Base-by-base conservation (phyloP, 2,797 vertebrate genomes). In the Alca torda region DNA sequence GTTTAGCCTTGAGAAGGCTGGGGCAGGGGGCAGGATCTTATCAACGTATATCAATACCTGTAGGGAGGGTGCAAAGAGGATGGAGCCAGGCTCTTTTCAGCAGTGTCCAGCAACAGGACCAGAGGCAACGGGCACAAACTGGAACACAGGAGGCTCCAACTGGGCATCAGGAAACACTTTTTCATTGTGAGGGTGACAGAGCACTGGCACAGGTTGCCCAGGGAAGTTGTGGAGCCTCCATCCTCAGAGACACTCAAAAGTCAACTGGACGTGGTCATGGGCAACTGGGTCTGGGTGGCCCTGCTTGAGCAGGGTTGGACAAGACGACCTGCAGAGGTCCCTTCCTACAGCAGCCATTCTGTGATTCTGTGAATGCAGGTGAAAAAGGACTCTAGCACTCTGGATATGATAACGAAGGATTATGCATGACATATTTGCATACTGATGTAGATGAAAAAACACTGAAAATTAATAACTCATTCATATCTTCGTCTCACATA, bases 231-330 rank as follows among this genome's bases (percentile, higher is more conserved):
- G 19, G 26, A 74, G 25, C 31, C 20, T 73, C 12, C 43, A 24
- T 43, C 21, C n/a, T 48, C 9, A 12, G 53, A 41, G 39, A 72
- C n/a, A 37, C 13, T 51, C 16, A 59, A 59, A 72, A 46, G 46
- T 3, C 1, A 0, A 13, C 39, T 73, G 39, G 30, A 60, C 14
- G 0, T 10, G 26, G 41, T 35, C 31, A 21, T 33, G 46, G 53
- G n/a, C 31, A 54, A 41, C 31, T n/a, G 9, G 21, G 10, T 54
- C 12, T 60, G 33, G 6, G 37, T 46, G 30, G 48, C 7, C 16
- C 41, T 61, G 21, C n/a, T 33, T 13, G 21, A 79, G 39, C 21
- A 37, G 18, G 9, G 6, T 17, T 53, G 26, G 9, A 54, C 41
- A 19, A 43, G 54, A 21, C 18, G 24, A 33, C 11, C 7, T 59